Base-by-base conservation (phyloP, 2,888 invertebrate genomes). In the Cheilosia vernalis region DNA sequence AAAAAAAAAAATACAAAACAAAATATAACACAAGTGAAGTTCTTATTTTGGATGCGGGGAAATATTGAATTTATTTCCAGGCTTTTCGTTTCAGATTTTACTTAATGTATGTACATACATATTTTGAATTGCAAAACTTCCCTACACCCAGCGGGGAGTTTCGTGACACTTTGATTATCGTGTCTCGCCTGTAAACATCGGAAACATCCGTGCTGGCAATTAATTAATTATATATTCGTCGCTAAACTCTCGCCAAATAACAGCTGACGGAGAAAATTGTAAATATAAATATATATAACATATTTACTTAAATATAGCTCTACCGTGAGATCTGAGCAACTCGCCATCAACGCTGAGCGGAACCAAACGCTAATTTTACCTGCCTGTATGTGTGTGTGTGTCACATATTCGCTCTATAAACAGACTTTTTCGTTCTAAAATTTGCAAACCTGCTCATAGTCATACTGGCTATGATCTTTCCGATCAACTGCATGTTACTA, bases 1-100 rank as follows among this genome's bases (percentile, higher is more conserved):
- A 72, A 77, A 77, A 72, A 72, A 76, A 72, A 79, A 74, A 76
- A 78, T 83, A 73, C 78, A 83, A 73, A 72, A 73, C 64, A 82
- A 82, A 83, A 83, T 67, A 78, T 53, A 73, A 24, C 30, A 27
- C 19, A 78, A 5, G 61, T 10, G 74, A 53, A 51, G 73, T 79
- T 74, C 17, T 79, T 66, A 74, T 73, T 78, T 80, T n/a, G 21
- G 0, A n/a, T 19, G 13, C 13, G n/a, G 17, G 1, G n/a, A 1
- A 21, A 21, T 27, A 19, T 27, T 21, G 10, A 1, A 13, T 21
- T 4, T 13, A 13, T 15, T 33, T 55, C 1, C n/a, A 53, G 13
- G 2, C 13, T 13, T 37, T 37, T 13, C 37, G 10, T 13, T 37
- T 10, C 5, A 6, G 44, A 17, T 17, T 44, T 17, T 17, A 44